Evolutionary conservation across 2,113 vertebrate genomes (phyloP), one percentile per base, ranked within the genome.

Genomic region (Thryonomys swinderianus): DNA sequence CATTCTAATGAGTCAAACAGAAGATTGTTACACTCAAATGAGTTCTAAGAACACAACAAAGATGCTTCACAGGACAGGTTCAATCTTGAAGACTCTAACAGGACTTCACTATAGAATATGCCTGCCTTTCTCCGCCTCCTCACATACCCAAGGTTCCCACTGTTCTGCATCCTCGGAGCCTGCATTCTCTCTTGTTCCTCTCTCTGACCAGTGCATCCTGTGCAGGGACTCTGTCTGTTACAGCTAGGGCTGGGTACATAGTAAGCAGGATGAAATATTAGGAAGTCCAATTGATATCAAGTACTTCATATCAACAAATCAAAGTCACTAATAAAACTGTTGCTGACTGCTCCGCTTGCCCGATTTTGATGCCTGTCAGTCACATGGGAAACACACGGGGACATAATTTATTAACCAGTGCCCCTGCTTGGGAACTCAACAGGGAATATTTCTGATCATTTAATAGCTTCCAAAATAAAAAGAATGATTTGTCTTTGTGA

Each of bases 401-500:
- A 76, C 1, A 21, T 37, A 57, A 94, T 53, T 69, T 57, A 94
- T 69, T 37, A 9, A 40, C 18, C 25, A 59, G 9, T 0, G 7
- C 0, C 14, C n/a, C 30, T 34, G 32, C 45, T 76, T 18, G 32
- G 55, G 91, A 82, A 3, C 32, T 83, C 10, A 59, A 53, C 11
- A 69, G 20, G 90, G 23, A 82, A 10, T 71, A 71, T 81, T 81
- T 88, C 64, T 87, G 64, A 82, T 9, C 5, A 21, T 18, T 85
- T 57, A 85, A 59, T 27, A 23, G 18, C 66, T 85, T 88, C 32
- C n/a, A 66, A 67, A 84, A 7, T 73, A 59, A 91, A 69, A 88
- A 6, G 25, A 1, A 76, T 20, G 80, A 78, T 78, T 80, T 84
- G 23, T 55, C 51, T 76, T 85, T 81, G 32, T 64, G 40, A 9